Percentiles rank a stretch among this genome's conserved stretches.
Evolutionary conservation across 2,888 invertebrate species (phyloP).

Genomic region (Nomada ferruginata): DNA sequence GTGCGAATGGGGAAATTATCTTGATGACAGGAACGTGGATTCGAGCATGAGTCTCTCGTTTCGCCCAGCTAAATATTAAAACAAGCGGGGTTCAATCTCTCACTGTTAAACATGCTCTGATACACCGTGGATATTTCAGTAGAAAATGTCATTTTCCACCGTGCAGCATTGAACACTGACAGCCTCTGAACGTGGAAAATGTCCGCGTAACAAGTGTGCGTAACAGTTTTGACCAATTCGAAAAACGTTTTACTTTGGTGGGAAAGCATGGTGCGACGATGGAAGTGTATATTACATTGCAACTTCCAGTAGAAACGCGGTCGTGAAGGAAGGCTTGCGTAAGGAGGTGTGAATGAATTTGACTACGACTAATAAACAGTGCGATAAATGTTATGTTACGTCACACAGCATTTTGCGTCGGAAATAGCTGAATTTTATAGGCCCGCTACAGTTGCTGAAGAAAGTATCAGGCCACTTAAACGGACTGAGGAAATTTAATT

Average conservation of each 20-base stretch:
- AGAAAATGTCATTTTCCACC: slow-evolving; percentile 35
- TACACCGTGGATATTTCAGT: slow-evolving; percentile 41
- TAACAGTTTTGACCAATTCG: not conserved
- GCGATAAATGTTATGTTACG: too few relatives aligned
- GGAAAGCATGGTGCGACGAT: not conserved
- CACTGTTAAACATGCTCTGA: slow-evolving; percentile 51
- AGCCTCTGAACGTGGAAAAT: not conserved
- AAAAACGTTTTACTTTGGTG: not conserved
- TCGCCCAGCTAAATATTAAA: slow-evolving; percentile 17
- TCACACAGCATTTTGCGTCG: too few relatives aligned
- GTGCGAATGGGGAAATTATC: slow-evolving; percentile 10
- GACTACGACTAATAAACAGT: too few relatives aligned
- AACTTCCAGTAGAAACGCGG: not conserved
- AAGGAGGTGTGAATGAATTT: too few relatives aligned
- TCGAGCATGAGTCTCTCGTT: slow-evolving; percentile 13
- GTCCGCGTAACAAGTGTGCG: slow-evolving; percentile 16
- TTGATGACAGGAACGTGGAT: slow-evolving; percentile 19
- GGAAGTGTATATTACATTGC: not conserved
- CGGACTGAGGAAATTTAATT: too few relatives aligned
- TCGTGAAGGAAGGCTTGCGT: too few relatives aligned
- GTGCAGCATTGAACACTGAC: not conserved
- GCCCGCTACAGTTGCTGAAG: too few relatives aligned
- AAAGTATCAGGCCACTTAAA: too few relatives aligned
- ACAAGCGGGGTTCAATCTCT: slow-evolving; percentile 59
- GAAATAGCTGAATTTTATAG: too few relatives aligned